phyloP scores from a whole-genome alignment of 2,888 invertebrate genomes.

The Drosophila kanekoi region DNA sequence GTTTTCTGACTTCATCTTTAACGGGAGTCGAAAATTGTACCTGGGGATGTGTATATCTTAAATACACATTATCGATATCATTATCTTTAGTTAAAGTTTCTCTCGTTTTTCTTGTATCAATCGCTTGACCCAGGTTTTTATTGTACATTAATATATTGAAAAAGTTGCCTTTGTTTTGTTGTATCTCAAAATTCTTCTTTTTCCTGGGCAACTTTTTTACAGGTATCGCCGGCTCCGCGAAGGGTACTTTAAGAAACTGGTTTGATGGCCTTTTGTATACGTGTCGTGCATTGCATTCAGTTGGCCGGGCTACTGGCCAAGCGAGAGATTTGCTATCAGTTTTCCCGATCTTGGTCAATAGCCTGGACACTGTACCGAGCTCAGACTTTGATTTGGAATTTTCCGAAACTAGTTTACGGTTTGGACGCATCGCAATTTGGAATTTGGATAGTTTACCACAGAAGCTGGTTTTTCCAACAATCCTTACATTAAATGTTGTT shows the following conservation, averaged over 20 bases:
- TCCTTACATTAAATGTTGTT: constrained; percentile 6
- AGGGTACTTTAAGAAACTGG: constrained; percentile 3
- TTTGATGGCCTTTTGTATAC: background rate
- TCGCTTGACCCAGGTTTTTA: constrained; percentile 2
- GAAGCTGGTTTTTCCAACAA: background rate
- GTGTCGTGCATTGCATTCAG: background rate
- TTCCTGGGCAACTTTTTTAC: background rate
- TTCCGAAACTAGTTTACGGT: background rate
- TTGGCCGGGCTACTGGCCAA: constrained; percentile 28
- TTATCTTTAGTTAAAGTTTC: too few species aligned
- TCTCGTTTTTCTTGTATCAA: background rate
- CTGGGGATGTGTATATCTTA: too few species aligned
- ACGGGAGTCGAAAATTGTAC: too few species aligned
- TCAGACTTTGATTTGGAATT: background rate
- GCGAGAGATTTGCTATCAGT: constrained; percentile 21
- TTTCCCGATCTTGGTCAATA: constrained; percentile 23
- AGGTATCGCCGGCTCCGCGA: background rate
- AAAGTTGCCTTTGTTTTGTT: constrained; percentile 24
- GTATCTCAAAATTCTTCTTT: background rate
- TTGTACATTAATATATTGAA: constrained; percentile 8
- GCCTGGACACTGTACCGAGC: constrained; percentile 7
- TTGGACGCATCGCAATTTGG: constrained; percentile 34
- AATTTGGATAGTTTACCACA: constrained; percentile 23
- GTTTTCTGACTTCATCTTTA: too few species aligned
- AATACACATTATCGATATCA: background rate